A percentile compares a stretch with the other conserved stretches of the same genome.
phyloP scores from a whole-genome alignment of 2,888 invertebrate genomes.

The Pterostichus niger region DNA sequence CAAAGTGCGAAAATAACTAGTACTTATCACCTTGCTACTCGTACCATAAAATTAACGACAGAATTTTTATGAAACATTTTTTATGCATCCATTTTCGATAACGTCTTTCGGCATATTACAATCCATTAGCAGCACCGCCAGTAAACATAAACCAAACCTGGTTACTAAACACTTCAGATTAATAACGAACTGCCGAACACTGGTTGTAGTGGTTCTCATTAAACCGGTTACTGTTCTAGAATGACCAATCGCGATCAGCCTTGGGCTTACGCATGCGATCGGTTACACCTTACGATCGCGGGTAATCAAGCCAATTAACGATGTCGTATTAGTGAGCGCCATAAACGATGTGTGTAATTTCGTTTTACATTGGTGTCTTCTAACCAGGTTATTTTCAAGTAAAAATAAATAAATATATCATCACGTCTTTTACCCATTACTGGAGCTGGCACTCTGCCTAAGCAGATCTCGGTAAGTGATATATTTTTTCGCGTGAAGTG shows the following conservation, averaged over 20 bases:
- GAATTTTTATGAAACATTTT: constrained; percentile 7
- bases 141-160: constrained; percentile 25
- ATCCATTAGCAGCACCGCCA: constrained; percentile 27
- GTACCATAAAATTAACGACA: not conserved
- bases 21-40: too few species aligned
- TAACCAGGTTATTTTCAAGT: too few species aligned
- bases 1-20: too few species aligned
- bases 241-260: constrained; percentile 28
- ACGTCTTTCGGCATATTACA: constrained; percentile 3
- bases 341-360: not conserved
- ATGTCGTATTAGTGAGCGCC: not conserved
- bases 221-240: constrained; percentile 10
- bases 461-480: too few species aligned
- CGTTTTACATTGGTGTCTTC: not conserved
- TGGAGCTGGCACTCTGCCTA: too few species aligned
- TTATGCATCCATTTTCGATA: constrained; percentile 10
- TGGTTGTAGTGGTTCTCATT: constrained; percentile 8
- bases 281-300: not conserved
- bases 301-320: constrained; percentile 29
- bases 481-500: too few species aligned
- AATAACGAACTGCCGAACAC: constrained; percentile 19
- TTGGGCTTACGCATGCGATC: not conserved
- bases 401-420: too few species aligned
- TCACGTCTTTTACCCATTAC: too few species aligned
- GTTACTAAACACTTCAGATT: constrained; percentile 25